Conservation (phyloP, 1,140 invertebrate genomes). For the Thaumetopoea pityocampa region DNA sequence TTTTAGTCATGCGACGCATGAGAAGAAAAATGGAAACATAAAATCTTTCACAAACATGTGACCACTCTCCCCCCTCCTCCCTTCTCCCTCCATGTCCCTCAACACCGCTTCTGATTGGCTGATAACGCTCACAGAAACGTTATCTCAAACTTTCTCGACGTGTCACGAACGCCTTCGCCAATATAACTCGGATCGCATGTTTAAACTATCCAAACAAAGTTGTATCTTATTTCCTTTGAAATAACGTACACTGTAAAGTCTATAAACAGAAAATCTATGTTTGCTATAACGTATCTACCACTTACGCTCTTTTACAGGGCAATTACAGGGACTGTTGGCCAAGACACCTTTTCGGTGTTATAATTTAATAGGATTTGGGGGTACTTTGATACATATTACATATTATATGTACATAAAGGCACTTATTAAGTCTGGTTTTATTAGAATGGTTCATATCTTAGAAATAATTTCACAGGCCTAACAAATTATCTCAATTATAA, state of each 20-base stretch:
- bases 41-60: constrained; percentile 11
- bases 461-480: no score
- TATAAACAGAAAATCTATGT: neutral
- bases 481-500: no score
- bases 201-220: neutral
- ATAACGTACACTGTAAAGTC: neutral
- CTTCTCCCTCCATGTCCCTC: no score
- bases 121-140: constrained; percentile 22
- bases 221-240: neutral
- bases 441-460: no score
- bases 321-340: constrained; percentile 12
- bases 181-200: constrained; percentile 4
- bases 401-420: no score
- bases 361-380: no score
- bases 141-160: constrained; percentile 20
- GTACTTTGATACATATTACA: no score
- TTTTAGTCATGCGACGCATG: constrained; percentile 1
- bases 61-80: constrained; percentile 6
- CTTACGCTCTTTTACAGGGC: constrained; percentile 22
- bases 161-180: constrained; percentile 7
- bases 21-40: constrained; percentile 3
- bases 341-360: constrained; percentile 16
- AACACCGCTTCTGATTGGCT: constrained; percentile 23
- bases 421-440: no score
- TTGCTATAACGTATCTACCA: constrained; percentile 7